phyloP scores from a whole-genome alignment of 1,140 invertebrate species.

The Bacillus rossius region DNA sequence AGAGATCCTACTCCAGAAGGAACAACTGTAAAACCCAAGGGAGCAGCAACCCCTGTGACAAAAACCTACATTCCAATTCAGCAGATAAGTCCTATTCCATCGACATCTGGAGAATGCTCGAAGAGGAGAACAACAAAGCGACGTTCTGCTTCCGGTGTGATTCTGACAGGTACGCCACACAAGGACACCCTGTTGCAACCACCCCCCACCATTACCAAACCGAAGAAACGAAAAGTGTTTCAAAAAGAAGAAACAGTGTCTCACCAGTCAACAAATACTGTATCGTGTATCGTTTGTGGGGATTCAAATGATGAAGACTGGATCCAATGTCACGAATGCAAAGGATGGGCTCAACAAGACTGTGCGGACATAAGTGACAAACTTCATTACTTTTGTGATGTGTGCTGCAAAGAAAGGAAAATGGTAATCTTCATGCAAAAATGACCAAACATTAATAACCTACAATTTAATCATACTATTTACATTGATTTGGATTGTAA shows the following conservation, averaged over 20 bases:
- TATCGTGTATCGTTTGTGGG: background rate
- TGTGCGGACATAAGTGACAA: background rate
- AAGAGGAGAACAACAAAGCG: background rate
- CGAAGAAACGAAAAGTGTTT: too few relatives aligned
- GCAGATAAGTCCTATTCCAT: background rate
- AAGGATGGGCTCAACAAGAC: background rate
- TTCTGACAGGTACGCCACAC: background rate
- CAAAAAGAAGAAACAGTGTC: too few relatives aligned
- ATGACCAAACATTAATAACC: too few relatives aligned
- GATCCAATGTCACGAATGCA: background rate
- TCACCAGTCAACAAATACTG: background rate
- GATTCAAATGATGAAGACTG: background rate
- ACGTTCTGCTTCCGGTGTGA: background rate
- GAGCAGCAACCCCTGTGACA: background rate
- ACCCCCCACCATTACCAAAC: background rate
- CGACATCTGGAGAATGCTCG: background rate
- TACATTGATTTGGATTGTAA: too few relatives aligned
- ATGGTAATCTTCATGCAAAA: too few relatives aligned
- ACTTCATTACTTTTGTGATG: background rate
- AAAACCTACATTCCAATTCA: background rate
- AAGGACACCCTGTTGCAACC: background rate
- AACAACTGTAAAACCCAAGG: background rate
- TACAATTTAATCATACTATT: too few relatives aligned
- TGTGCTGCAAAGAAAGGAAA: too few relatives aligned
- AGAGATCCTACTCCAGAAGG: background rate